phyloP scores from a whole-genome alignment of 2,113 vertebrate genomes.

The Leuciscus idus region DNA sequence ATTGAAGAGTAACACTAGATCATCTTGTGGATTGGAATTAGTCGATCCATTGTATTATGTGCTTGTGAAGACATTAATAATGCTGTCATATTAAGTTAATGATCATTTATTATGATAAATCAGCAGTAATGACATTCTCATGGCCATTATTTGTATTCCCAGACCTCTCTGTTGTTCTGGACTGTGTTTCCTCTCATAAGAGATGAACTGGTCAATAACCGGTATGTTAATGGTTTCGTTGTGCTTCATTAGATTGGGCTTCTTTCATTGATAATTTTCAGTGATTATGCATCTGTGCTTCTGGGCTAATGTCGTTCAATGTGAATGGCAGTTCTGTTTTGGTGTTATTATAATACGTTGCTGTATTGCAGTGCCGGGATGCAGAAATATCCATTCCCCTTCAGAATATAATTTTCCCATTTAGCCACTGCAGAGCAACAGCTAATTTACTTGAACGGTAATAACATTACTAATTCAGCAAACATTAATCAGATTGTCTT shows the following conservation, averaged over 20 bases:
- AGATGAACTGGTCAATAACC: not conserved
- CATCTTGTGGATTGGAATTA: not conserved
- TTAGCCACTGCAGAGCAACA: not conserved
- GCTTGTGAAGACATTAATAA: not conserved
- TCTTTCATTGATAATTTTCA: not conserved
- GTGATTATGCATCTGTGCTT: not conserved
- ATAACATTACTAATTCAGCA: not conserved
- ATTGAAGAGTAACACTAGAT: not conserved
- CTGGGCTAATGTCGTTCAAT: not conserved
- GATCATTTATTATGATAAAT: not conserved
- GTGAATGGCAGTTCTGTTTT: not conserved
- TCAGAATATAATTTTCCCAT: not conserved
- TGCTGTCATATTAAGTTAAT: not conserved
- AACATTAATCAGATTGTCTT: not conserved
- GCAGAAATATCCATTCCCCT: not conserved
- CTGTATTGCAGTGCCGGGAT: not conserved
- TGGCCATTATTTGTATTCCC: not conserved
- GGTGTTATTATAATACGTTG: not conserved
- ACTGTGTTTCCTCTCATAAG: not conserved
- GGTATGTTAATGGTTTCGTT: not conserved
- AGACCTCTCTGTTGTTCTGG: not conserved
- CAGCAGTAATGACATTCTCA: not conserved
- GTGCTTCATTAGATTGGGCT: not conserved
- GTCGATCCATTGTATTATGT: not conserved
- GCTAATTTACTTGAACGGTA: not conserved